Conservation (phyloP, 2,888 invertebrate species). For the Branchipolynoe longqiensis region DNA sequence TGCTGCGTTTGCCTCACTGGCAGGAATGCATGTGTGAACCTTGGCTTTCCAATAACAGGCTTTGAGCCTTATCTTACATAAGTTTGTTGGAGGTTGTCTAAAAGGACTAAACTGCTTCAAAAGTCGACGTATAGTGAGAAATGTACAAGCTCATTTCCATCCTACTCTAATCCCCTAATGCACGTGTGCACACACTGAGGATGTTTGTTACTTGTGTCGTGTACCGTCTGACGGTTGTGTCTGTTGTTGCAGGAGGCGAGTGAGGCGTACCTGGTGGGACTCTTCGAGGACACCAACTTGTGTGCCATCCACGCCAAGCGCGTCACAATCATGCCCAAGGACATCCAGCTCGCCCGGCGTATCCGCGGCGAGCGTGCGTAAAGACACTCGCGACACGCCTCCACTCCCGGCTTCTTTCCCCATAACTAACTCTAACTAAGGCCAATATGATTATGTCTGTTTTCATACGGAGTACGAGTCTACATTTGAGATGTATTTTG, state of each 20-base stretch:
- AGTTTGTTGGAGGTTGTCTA: too few relatives aligned
- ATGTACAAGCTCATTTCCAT: too few relatives aligned
- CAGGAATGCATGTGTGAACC: too few relatives aligned
- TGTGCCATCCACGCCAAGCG: slow-evolving; percentile 98
- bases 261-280: slow-evolving; percentile 83
- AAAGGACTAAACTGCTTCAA: too few relatives aligned
- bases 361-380: slow-evolving; percentile 94
- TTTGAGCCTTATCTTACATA: too few relatives aligned
- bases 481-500: slow-evolving; percentile 40
- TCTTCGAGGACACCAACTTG: slow-evolving; percentile 98
- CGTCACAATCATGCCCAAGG: slow-evolving; percentile 98
- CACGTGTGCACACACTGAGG: too few relatives aligned
- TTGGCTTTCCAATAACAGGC: too few relatives aligned
- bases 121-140: too few relatives aligned
- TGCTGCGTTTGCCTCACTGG: too few relatives aligned
- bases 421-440: slow-evolving; percentile 36
- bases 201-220: too few relatives aligned
- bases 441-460: slow-evolving; percentile 55
- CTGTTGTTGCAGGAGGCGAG: slow-evolving; percentile 64
- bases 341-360: slow-evolving; percentile 96
- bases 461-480: slow-evolving; percentile 46
- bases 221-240: too few relatives aligned
- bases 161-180: too few relatives aligned
- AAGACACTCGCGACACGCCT: not conserved
- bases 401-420: not conserved